Evolutionary conservation across 1,140 invertebrate genomes (phyloP).

Genomic region (Euwallacea fornicatus): DNA sequence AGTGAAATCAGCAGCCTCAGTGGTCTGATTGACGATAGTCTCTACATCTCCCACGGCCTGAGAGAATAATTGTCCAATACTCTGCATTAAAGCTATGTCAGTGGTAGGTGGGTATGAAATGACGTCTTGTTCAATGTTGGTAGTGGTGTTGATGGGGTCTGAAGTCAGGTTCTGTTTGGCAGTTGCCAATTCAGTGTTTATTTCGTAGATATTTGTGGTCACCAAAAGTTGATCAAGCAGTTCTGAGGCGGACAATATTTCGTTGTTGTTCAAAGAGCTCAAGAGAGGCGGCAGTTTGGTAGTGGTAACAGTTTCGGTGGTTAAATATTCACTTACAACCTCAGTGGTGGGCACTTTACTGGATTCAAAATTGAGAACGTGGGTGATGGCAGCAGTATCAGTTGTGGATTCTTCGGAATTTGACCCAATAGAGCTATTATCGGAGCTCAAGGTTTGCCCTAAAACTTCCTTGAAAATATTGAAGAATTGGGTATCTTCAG

Average conservation of each 20-base stretch:
- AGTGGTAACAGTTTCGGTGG: constrained; percentile 1
- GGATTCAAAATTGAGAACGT: constrained; percentile 1
- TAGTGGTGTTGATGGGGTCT: neutral
- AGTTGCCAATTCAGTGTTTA: constrained; percentile 44
- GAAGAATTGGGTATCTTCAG: constrained; percentile 9
- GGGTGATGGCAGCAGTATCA: neutral
- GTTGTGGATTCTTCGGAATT: neutral
- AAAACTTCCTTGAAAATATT: constrained; percentile 24
- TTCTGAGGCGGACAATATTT: constrained; percentile 36
- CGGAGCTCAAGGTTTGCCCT: neutral
- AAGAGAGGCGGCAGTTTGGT: constrained; percentile 24
- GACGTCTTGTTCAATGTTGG: constrained; percentile 27
- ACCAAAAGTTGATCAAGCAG: constrained; percentile 42
- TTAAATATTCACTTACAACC: neutral
- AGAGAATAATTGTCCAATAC: constrained; percentile 47
- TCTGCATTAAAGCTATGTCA: constrained; percentile 41
- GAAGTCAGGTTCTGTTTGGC: constrained; percentile 6
- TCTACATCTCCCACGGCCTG: constrained; percentile 45
- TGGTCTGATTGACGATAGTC: constrained; percentile 29
- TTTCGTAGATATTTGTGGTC: constrained; percentile 49
- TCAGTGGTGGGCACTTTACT: constrained; percentile 3
- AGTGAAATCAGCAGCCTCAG: constrained; percentile 23
- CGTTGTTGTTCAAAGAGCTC: constrained; percentile 21
- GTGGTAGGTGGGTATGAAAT: constrained; percentile 26
- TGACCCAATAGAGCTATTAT: too few relatives aligned